Conservation (phyloP, 2,113 vertebrate species). For the Ctenomys sociabilis region DNA sequence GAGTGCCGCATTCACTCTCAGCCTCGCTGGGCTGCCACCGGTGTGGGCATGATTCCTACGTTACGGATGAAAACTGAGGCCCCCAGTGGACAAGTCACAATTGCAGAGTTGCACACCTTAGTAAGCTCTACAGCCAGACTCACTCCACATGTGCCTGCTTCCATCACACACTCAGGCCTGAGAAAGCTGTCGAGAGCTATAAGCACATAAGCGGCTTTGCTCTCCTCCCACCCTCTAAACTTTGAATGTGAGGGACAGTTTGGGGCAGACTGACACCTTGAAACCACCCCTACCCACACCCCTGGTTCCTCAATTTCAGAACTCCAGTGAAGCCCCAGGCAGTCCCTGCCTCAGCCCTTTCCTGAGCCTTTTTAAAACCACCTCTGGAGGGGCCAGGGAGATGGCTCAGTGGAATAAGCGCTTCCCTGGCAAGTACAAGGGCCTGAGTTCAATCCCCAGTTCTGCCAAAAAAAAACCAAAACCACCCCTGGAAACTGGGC, state of each 20-base stretch:
- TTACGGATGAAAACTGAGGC: neutral
- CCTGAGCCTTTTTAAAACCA: neutral
- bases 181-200: neutral
- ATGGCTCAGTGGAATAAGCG: too few relatives aligned
- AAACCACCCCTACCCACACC: neutral
- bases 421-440: too few relatives aligned
- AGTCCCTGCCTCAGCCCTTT: neutral
- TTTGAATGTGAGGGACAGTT: neutral
- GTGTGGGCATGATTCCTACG: neutral
- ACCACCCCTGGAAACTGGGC: neutral
- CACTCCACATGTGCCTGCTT: neutral
- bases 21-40: neutral
- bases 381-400: too few relatives aligned
- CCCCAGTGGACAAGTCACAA: neutral
- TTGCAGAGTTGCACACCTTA: neutral
- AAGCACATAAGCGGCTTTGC: neutral
- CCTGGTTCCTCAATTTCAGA: neutral
- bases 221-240: neutral
- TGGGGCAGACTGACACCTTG: neutral
- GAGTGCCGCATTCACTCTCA: neutral
- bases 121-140: neutral
- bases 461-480: too few relatives aligned
- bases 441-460: too few relatives aligned
- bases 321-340: neutral
- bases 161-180: neutral